Evolutionary conservation across 2,797 vertebrate species (phyloP).

Genomic region (Sitta carolinensis): DNA sequence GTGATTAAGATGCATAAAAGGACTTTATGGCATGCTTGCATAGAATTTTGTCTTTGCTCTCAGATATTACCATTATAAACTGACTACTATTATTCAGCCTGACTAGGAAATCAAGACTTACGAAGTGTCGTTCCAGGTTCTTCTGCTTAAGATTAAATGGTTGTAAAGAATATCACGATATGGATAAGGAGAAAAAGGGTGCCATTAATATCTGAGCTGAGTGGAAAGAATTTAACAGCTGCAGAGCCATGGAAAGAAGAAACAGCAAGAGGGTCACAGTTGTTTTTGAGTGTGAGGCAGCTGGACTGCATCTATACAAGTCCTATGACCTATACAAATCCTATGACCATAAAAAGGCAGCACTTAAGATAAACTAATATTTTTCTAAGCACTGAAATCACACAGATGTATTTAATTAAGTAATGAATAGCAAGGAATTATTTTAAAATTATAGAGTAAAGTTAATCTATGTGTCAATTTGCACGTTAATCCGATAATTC

Average conservation of each 20-base stretch:
- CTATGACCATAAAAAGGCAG: not conserved
- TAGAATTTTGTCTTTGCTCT: not conserved
- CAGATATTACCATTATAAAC: not conserved
- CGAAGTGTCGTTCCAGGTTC: not conserved
- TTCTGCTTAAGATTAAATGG: not conserved
- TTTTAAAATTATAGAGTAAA: conserved; percentile 34
- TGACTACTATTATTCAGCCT: not conserved
- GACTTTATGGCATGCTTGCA: not conserved
- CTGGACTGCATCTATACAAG: not conserved
- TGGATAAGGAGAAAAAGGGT: not conserved
- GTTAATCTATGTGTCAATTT: conserved; percentile 8
- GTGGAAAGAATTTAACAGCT: conserved; percentile 53
- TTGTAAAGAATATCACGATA: conserved; percentile 9
- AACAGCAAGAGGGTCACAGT: not conserved
- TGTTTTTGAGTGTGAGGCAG: not conserved
- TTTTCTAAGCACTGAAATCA: not conserved
- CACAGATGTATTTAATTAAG: not conserved
- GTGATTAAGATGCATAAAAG: not conserved
- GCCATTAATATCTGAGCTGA: not conserved
- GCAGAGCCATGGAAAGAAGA: not conserved
- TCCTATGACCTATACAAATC: not conserved
- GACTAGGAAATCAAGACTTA: not conserved
- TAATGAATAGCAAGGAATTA: not conserved
- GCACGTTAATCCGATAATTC: not conserved
- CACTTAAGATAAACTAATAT: not conserved